Evolutionary conservation across 2,113 vertebrate species (phyloP).

Genomic region (Silurus meridionalis): DNA sequence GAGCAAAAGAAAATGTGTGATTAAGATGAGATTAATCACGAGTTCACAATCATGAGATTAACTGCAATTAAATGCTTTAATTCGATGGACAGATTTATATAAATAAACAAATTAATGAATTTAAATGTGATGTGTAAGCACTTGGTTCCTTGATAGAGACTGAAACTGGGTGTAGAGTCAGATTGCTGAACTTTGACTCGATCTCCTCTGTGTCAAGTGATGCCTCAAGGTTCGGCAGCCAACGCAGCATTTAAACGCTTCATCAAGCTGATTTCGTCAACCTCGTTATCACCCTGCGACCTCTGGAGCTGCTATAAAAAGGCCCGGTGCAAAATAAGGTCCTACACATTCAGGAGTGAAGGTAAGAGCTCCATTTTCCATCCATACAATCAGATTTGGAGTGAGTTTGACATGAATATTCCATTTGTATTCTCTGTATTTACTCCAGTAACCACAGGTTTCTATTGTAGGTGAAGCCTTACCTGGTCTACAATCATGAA

Average conservation of each 20-base stretch:
- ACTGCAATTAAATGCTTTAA: no score
- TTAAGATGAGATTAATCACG: no score
- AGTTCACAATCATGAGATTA: no score
- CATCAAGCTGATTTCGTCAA: slow-evolving; percentile 42
- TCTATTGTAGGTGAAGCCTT: slow-evolving; percentile 29
- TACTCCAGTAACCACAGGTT: not conserved
- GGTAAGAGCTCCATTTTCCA: slow-evolving; percentile 42
- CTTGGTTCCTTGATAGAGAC: not conserved
- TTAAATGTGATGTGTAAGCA: not conserved
- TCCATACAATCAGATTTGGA: not conserved
- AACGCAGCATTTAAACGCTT: slow-evolving; percentile 21
- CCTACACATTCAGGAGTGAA: slow-evolving; percentile 48
- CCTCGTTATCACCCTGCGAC: slow-evolving; percentile 44
- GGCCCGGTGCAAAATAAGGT: slow-evolving; percentile 40
- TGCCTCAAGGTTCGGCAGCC: slow-evolving; percentile 59
- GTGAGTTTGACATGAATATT: not conserved
- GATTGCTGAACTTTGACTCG: slow-evolving; percentile 56
- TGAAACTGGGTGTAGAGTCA: not conserved
- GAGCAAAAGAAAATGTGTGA: no score
- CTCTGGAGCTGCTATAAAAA: slow-evolving; percentile 57
- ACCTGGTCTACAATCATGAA: slow-evolving; percentile 63
- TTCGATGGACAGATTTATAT: no score
- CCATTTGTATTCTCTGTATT: not conserved
- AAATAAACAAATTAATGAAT: not conserved
- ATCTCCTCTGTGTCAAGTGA: slow-evolving; percentile 40